These are phyloP conservation scores for Tachina lurida DNA, from an alignment of 2,888 invertebrate species.

Conservation along the genomic window DNA sequence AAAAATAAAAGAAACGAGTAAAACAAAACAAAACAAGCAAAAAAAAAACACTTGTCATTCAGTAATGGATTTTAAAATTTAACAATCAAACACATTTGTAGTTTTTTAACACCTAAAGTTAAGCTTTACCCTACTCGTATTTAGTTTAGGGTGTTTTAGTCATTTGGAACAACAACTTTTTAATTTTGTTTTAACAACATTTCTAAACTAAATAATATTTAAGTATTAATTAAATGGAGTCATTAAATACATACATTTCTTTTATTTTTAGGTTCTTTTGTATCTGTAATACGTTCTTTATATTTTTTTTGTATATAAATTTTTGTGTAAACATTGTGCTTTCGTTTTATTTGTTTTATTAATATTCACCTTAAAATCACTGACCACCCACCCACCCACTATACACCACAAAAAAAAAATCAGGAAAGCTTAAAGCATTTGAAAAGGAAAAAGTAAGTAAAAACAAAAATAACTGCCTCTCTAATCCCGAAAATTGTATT, in stretches of 20 bases:
- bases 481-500: too few species aligned
- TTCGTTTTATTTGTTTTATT: constrained; percentile 10
- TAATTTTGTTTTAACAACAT: neutral
- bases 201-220: neutral
- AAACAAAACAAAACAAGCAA: neutral
- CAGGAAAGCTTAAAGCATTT: neutral
- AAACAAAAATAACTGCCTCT: too few species aligned
- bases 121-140: neutral
- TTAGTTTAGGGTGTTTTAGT: constrained; percentile 19
- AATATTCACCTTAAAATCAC: neutral
- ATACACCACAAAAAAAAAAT: neutral
- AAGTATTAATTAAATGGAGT: neutral
- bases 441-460: neutral
- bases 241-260: neutral
- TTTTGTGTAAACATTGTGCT: constrained; percentile 41
- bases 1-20: neutral
- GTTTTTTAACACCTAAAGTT: constrained; percentile 9
- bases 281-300: neutral
- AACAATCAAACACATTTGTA: constrained; percentile 40
- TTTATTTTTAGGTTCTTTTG: neutral
- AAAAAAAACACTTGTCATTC: constrained; percentile 38
- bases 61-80: constrained; percentile 41
- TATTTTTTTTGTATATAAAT: neutral
- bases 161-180: neutral
- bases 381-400: neutral